phyloP scores from a whole-genome alignment of 2,113 vertebrate genomes.

The Malaclemys terrapin region DNA sequence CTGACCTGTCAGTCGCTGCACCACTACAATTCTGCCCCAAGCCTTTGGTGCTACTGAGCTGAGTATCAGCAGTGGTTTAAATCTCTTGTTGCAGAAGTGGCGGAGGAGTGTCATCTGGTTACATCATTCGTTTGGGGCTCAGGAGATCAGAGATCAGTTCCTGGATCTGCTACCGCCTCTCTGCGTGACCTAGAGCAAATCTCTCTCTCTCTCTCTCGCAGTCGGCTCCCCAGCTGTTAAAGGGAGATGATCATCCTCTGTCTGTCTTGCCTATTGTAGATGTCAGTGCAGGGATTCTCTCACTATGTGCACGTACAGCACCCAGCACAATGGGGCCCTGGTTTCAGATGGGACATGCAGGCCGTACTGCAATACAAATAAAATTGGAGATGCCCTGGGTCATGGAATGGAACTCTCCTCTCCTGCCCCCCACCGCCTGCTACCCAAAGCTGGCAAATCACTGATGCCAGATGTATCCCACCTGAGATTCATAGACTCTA shows the following conservation, averaged over 20 bases:
- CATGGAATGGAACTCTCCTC: background rate
- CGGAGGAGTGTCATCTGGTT: background rate
- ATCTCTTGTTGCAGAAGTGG: background rate
- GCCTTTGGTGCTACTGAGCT: background rate
- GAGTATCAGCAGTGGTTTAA: background rate
- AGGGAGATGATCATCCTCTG: background rate
- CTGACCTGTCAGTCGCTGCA: background rate
- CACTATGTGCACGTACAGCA: background rate
- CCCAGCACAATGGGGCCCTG: background rate
- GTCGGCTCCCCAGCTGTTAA: background rate
- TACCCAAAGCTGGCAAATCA: background rate
- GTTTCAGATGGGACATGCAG: background rate
- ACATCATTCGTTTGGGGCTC: rapidly evolving
- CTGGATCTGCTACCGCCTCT: background rate
- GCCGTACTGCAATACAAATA: background rate
- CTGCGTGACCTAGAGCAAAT: background rate
- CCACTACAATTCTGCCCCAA: background rate
- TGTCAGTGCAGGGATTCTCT: background rate
- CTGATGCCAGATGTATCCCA: background rate
- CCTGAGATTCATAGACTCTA: no score
- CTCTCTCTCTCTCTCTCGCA: no score
- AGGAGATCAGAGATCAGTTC: background rate
- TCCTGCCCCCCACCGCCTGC: no score
- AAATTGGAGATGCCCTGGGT: background rate
- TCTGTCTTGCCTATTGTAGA: background rate